Evolutionary conservation across 2,113 vertebrate species (phyloP).

Genomic region (Oreamnos americanus): DNA sequence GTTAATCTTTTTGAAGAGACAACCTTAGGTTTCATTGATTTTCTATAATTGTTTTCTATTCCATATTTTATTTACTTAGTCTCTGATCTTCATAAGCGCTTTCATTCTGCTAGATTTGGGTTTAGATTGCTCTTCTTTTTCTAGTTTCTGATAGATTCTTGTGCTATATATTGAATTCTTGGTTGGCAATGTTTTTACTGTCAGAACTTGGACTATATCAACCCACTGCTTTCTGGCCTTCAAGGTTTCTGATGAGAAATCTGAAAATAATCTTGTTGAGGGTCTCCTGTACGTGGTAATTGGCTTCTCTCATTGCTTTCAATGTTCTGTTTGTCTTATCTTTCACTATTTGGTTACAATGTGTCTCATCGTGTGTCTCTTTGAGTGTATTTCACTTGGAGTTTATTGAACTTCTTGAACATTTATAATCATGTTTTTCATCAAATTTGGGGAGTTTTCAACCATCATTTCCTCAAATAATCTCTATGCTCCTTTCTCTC

Average conservation of each 20-base stretch:
- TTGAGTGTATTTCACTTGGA: not conserved
- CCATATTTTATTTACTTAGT: not conserved
- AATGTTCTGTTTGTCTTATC: not conserved
- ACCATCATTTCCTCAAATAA: not conserved
- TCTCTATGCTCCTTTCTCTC: not conserved
- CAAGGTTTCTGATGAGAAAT: not conserved
- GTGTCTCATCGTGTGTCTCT: not conserved
- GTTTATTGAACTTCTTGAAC: not conserved
- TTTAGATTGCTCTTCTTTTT: not conserved
- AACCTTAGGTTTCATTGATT: not conserved
- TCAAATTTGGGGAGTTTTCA: not conserved
- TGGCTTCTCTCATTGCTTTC: not conserved
- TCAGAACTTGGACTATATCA: not conserved
- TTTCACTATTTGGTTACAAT: not conserved
- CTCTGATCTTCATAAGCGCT: not conserved
- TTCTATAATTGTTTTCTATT: not conserved
- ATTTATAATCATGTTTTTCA: not conserved
- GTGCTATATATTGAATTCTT: not conserved
- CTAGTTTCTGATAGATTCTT: not conserved
- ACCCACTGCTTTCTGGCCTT: not conserved
- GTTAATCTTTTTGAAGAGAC: not conserved
- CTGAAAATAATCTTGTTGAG: not conserved
- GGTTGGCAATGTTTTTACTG: not conserved
- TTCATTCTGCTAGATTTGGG: not conserved
- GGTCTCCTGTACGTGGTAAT: not conserved